Percentiles rank a stretch among this genome's conserved stretches.
phyloP scores from a whole-genome alignment of 1,140 invertebrate genomes.

The Lycorma delicatula region DNA sequence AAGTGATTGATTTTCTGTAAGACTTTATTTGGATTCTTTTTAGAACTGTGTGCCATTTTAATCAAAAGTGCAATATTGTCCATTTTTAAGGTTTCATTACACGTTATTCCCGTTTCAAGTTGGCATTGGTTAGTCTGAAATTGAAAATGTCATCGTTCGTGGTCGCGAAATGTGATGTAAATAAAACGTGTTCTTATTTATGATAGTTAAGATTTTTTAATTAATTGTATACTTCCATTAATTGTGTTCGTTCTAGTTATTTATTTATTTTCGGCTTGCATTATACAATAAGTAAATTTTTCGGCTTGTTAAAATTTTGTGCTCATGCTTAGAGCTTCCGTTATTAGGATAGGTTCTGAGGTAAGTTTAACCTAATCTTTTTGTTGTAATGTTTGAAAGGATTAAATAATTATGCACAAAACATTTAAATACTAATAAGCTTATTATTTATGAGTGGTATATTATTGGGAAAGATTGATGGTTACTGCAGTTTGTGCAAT shows the following conservation, averaged over 20 bases:
- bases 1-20: not conserved
- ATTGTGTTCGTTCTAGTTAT: not conserved
- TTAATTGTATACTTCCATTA: not conserved
- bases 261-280: not conserved
- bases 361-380: not conserved
- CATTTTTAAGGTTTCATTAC: not conserved
- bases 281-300: not conserved
- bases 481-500: not conserved
- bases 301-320: not conserved
- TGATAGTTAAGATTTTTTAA: not conserved
- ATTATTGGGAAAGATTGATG: not conserved
- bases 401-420: not conserved
- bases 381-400: not conserved
- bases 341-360: slow-evolving; percentile 1
- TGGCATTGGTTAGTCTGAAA: slow-evolving; percentile 6
- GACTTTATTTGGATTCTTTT: not conserved
- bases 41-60: not conserved
- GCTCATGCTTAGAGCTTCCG: not conserved
- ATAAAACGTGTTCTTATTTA: not conserved
- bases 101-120: not conserved
- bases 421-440: not conserved
- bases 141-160: slow-evolving; percentile 7
- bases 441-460: not conserved
- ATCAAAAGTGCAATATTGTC: not conserved
- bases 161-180: not conserved